Evolutionary conservation across 2,113 vertebrate species (phyloP).

Genomic region (Recurvirostra avosetta): DNA sequence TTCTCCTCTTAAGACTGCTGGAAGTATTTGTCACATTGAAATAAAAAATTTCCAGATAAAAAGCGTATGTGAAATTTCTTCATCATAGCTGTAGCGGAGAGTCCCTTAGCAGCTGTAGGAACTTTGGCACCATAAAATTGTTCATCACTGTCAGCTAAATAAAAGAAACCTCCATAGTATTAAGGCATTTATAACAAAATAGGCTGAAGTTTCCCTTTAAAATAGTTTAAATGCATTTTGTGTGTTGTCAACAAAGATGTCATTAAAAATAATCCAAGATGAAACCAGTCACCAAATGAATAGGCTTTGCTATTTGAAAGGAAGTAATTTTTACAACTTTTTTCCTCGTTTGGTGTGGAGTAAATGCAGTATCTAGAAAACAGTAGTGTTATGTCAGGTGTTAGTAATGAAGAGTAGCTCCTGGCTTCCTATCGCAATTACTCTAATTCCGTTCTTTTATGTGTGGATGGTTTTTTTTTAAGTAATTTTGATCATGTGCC

Average conservation of each 20-base stretch:
- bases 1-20: background rate
- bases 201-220: background rate
- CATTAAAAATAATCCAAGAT: background rate
- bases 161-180: background rate
- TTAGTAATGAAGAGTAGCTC: background rate
- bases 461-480: rapidly evolving
- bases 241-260: background rate
- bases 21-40: background rate
- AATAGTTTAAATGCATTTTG: background rate
- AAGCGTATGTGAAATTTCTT: background rate
- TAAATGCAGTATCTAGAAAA: background rate
- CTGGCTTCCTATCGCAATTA: background rate
- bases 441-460: background rate
- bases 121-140: background rate
- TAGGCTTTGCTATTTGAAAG: background rate
- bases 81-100: background rate
- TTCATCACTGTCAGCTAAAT: background rate
- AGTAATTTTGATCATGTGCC: background rate
- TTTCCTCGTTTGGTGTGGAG: background rate
- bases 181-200: background rate
- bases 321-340: background rate
- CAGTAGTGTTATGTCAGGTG: background rate
- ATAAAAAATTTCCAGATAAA: background rate
- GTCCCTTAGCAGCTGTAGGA: background rate
- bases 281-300: background rate